These are phyloP conservation scores for Eupeodes latifasciatus DNA, from an alignment of 2,888 invertebrate species.

Conservation along the genomic window DNA sequence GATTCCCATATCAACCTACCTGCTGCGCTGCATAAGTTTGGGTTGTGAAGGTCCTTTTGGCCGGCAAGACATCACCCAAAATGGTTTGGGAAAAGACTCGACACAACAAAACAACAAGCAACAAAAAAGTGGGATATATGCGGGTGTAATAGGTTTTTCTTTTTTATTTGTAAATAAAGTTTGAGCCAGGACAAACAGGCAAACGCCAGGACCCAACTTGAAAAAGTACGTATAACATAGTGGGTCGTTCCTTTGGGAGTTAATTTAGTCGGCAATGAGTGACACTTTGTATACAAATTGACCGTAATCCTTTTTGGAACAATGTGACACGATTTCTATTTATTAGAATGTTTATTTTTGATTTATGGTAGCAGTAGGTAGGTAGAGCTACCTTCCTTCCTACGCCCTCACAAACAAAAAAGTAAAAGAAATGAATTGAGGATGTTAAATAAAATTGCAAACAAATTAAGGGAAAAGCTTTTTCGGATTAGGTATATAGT, in stretches of 20 bases:
- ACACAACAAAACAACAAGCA: no score
- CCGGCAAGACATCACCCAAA: neutral
- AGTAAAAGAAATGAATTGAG: constrained; percentile 56
- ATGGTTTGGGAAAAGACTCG: neutral
- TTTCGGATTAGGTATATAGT: neutral
- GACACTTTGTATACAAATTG: constrained; percentile 75
- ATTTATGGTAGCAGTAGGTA: constrained; percentile 51
- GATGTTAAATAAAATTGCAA: constrained; percentile 11
- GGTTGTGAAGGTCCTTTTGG: no score
- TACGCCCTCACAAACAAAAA: no score
- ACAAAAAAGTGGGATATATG: neutral
- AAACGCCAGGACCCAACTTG: neutral
- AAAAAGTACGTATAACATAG: constrained; percentile 17
- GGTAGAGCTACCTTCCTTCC: no score
- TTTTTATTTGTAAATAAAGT: constrained; percentile 27
- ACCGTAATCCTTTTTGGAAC: constrained; percentile 68
- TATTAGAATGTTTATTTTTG: constrained; percentile 74
- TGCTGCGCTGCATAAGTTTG: neutral
- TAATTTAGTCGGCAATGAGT: constrained; percentile 72
- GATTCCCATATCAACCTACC: constrained; percentile 12
- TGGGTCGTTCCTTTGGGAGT: constrained; percentile 71
- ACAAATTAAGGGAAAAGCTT: constrained; percentile 54
- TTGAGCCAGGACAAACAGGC: constrained; percentile 55
- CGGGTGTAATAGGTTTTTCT: neutral
- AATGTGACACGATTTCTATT: constrained; percentile 67